These are phyloP conservation scores for Silurus asotus DNA, from an alignment of 2,113 vertebrate species.

Conservation along the genomic window DNA sequence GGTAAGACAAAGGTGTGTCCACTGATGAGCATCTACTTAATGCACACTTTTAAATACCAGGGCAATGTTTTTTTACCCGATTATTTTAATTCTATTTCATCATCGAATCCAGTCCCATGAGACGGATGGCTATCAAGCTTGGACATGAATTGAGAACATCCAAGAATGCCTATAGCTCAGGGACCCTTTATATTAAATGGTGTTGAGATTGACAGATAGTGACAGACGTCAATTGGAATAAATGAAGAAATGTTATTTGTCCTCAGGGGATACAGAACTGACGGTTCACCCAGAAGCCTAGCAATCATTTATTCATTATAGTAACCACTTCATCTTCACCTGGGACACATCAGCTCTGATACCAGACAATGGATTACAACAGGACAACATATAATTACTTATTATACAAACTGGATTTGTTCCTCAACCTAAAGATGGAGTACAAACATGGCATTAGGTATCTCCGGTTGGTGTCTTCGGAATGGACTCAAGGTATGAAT, in stretches of 20 bases:
- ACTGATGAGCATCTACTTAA: not conserved
- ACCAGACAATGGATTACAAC: not conserved
- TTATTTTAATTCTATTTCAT: not conserved
- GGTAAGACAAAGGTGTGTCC: not conserved
- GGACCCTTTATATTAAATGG: not conserved
- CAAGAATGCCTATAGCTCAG: slow-evolving; percentile 5
- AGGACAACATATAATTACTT: not conserved
- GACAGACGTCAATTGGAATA: not conserved
- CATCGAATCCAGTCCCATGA: not conserved
- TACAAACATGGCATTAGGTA: not conserved
- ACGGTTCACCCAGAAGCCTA: not conserved
- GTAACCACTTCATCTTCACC: not conserved
- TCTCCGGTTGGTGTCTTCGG: not conserved
- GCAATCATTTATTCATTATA: not conserved
- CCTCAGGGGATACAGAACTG: not conserved
- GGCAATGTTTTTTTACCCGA: not conserved
- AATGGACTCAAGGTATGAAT: not conserved
- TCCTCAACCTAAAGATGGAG: not conserved
- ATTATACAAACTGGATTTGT: not conserved
- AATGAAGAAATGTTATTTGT: not conserved
- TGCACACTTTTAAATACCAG: not conserved
- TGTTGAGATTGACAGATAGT: not conserved
- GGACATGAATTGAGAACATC: slow-evolving; percentile 29
- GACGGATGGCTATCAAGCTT: slow-evolving; percentile 24
- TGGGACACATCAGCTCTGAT: not conserved